These are phyloP conservation scores for Bombus haemorrhoidalis DNA, from an alignment of 1,140 invertebrate genomes.

Conservation along the genomic window DNA sequence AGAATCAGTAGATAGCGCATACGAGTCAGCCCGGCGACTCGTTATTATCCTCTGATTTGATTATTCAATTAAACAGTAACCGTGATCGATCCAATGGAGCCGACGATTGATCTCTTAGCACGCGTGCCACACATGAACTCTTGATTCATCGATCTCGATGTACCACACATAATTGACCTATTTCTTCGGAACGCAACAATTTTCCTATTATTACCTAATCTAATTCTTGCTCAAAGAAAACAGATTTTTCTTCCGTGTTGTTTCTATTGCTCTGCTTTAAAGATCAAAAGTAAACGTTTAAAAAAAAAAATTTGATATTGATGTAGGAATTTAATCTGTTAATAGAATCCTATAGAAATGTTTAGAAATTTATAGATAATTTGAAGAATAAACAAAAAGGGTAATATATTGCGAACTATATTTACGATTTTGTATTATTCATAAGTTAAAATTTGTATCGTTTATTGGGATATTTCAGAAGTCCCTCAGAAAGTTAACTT, in stretches of 20 bases:
- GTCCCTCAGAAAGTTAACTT: no score
- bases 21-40: slow-evolving; percentile 20
- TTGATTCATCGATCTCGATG: neutral
- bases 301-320: no score
- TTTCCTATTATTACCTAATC: neutral
- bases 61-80: slow-evolving; percentile 34
- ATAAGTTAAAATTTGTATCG: no score
- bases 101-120: slow-evolving; percentile 1
- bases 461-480: no score
- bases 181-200: neutral
- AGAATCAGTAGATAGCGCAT: neutral
- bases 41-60: slow-evolving; percentile 17
- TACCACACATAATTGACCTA: neutral
- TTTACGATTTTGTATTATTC: no score
- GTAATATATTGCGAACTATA: no score
- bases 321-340: no score
- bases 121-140: slow-evolving; percentile 32
- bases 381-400: no score
- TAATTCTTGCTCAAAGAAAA: neutral
- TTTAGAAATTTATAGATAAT: no score
- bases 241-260: neutral
- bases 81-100: neutral
- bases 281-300: neutral
- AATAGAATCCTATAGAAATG: no score
- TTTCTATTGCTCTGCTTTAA: neutral